Conservation (phyloP, 2,888 invertebrate genomes). For the Cynaeus angustus region DNA sequence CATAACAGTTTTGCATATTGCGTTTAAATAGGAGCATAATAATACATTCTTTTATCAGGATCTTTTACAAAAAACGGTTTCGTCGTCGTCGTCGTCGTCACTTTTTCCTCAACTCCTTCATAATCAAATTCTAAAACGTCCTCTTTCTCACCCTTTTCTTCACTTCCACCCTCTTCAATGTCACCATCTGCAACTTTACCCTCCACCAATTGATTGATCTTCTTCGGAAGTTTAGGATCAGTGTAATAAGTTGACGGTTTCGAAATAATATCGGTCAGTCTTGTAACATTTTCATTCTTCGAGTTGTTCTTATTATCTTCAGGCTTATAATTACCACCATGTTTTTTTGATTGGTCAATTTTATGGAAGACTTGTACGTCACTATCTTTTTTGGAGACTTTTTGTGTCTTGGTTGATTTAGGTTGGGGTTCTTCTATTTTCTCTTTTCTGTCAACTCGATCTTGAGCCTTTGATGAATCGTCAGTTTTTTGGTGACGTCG, state of each 20-base stretch:
- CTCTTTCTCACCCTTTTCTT: conserved; percentile 25
- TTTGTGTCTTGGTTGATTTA: conserved; percentile 4
- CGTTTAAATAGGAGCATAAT: conserved; percentile 64
- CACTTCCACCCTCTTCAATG: conserved; percentile 37
- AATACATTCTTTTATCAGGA: conserved; percentile 69
- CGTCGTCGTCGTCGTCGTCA: conserved; percentile 45
- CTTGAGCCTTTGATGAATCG: conserved; percentile 15
- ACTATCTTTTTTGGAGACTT: conserved; percentile 22
- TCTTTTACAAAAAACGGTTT: conserved; percentile 65
- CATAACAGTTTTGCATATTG: conserved; percentile 34
- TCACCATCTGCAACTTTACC: conserved; percentile 48
- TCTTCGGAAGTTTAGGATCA: conserved; percentile 62
- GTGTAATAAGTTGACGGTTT: conserved; percentile 64
- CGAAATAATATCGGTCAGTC: conserved; percentile 61
- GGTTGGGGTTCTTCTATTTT: neutral
- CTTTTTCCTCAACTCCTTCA: conserved; percentile 47
- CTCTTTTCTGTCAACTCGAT: neutral
- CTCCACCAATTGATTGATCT: conserved; percentile 62
- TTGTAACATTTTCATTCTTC: conserved; percentile 47
- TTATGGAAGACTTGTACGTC: conserved; percentile 53
- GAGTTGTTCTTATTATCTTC: neutral
- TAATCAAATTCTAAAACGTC: conserved; percentile 46
- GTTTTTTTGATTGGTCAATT: conserved; percentile 54
- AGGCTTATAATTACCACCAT: conserved; percentile 57
- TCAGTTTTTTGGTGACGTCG: conserved; percentile 27